These are phyloP conservation scores for Lithosia quadra DNA, from an alignment of 2,888 invertebrate genomes.

Conservation along the genomic window DNA sequence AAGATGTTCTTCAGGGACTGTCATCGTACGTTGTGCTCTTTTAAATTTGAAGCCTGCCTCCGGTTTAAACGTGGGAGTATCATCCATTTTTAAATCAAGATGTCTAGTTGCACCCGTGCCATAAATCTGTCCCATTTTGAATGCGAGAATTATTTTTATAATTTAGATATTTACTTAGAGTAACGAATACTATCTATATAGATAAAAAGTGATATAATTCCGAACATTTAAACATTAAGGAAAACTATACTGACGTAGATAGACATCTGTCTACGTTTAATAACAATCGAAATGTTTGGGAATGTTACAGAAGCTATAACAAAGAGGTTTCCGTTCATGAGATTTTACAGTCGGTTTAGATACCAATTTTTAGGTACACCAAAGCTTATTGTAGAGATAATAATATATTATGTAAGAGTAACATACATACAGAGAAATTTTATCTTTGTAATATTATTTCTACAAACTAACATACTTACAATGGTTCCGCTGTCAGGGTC, in stretches of 20 bases:
- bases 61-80: conserved; percentile 89
- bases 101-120: conserved; percentile 60
- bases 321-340: not conserved
- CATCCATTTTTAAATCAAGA: conserved; percentile 66
- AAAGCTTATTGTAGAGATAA: too few relatives aligned
- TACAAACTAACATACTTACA: conserved; percentile 42
- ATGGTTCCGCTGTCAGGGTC: conserved; percentile 89
- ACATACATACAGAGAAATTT: too few relatives aligned
- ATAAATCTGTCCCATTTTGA: conserved; percentile 67
- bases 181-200: not conserved
- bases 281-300: not conserved
- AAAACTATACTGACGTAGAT: not conserved
- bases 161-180: not conserved
- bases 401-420: too few relatives aligned
- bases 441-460: too few relatives aligned
- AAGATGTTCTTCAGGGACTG: conserved; percentile 90
- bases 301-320: not conserved
- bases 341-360: too few relatives aligned
- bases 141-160: not conserved
- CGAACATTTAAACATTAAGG: not conserved
- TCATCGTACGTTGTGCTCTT: conserved; percentile 90
- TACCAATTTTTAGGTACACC: too few relatives aligned
- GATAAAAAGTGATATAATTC: conserved; percentile 2
- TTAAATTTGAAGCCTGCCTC: conserved; percentile 89
- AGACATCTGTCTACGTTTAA: too few relatives aligned